These are phyloP conservation scores for Thereva unica DNA, from an alignment of 2,888 invertebrate species.

Conservation along the genomic window DNA sequence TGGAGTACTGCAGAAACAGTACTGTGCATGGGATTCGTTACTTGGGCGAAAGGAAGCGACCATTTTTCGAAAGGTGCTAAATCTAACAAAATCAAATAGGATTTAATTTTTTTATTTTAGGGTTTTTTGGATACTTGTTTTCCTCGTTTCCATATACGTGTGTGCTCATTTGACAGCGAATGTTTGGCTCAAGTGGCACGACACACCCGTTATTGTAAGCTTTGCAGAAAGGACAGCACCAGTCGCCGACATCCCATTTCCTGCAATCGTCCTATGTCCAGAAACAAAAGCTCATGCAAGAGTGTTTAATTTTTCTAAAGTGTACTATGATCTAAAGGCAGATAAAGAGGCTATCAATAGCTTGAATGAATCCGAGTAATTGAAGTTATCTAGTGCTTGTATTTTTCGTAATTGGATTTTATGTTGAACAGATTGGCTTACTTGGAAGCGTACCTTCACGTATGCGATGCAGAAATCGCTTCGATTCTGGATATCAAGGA, in stretches of 20 bases:
- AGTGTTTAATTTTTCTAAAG: constrained; percentile 62
- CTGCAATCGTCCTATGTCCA: constrained; percentile 68
- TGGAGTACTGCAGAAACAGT: constrained; percentile 62
- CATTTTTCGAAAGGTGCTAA: constrained; percentile 59
- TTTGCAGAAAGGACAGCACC: constrained; percentile 73
- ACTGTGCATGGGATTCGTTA: constrained; percentile 63
- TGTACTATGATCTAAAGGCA: constrained; percentile 4
- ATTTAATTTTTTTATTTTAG: constrained; percentile 53
- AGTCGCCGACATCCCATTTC: constrained; percentile 65
- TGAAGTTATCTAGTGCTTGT: background rate
- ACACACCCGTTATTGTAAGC: constrained; percentile 73
- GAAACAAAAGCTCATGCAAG: constrained; percentile 66
- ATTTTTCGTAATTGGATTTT: background rate
- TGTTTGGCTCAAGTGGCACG: constrained; percentile 72
- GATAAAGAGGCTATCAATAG: constrained; percentile 19
- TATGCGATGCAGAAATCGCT: constrained; percentile 46
- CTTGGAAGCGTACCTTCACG: constrained; percentile 14
- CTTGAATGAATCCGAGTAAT: constrained; percentile 50
- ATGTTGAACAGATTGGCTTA: background rate
- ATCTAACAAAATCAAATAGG: background rate
- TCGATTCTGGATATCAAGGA: background rate
- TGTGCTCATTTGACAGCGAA: constrained; percentile 65
- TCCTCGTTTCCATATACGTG: constrained; percentile 64
- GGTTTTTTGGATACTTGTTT: constrained; percentile 68
- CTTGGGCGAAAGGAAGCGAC: constrained; percentile 60